Percentiles rank a stretch among this genome's conserved stretches.
Evolutionary conservation across 2,113 vertebrate genomes (phyloP).

Genomic region (Corydoras sp.): DNA sequence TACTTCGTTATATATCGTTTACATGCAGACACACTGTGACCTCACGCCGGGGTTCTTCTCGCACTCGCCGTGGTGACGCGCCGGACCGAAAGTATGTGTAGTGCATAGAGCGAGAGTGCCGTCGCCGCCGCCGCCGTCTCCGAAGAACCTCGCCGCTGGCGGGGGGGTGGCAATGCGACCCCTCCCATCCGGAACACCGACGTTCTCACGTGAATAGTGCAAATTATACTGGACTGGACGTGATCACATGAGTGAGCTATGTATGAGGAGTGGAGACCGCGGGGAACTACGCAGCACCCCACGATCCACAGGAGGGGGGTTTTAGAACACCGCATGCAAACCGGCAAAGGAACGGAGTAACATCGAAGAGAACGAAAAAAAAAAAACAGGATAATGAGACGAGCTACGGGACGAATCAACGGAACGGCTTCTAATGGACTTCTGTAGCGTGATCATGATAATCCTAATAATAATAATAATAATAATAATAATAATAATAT

Average conservation of each 20-base stretch:
- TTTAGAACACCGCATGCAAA: background rate
- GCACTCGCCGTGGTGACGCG: conserved; percentile 20
- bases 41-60: background rate
- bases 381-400: background rate
- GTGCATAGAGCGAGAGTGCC: conserved; percentile 41
- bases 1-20: conserved; percentile 15
- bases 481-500: too few relatives aligned
- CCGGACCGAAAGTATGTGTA: conserved; percentile 25
- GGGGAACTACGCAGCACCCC: background rate
- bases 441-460: too few relatives aligned
- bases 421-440: too few relatives aligned
- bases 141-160: background rate
- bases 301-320: background rate
- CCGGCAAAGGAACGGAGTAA: background rate
- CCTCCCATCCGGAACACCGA: conserved; percentile 2
- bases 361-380: background rate
- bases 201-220: conserved; percentile 1
- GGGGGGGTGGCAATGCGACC: background rate
- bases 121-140: conserved; percentile 1
- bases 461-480: too few relatives aligned
- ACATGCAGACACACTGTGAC: conserved; percentile 39
- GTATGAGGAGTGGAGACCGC: background rate
- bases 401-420: too few relatives aligned
- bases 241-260: background rate
- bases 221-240: background rate